phyloP scores from a whole-genome alignment of 2,797 vertebrate species.

The Trachops cirrhosus region DNA sequence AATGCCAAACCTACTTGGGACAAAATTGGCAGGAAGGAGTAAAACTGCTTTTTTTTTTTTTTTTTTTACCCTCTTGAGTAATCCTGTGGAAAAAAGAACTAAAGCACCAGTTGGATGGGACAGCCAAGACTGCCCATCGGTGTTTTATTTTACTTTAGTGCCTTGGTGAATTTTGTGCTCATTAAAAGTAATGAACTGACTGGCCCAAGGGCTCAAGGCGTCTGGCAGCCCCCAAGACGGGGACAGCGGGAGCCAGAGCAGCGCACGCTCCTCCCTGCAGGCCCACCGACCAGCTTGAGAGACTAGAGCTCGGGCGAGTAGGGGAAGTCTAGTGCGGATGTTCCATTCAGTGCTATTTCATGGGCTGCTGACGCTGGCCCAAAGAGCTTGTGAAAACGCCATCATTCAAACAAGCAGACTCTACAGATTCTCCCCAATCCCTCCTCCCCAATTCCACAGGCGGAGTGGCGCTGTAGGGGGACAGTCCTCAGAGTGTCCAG shows the following conservation, averaged over 20 bases:
- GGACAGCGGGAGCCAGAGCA: not conserved
- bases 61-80: conserved; percentile 55
- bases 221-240: not conserved
- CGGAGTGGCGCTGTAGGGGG: not conserved
- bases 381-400: conserved; percentile 41
- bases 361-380: conserved; percentile 39
- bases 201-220: not conserved
- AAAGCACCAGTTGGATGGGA: conserved; percentile 60
- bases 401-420: conserved; percentile 18
- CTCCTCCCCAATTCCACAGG: conserved; percentile 20
- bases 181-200: conserved; percentile 67
- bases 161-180: conserved; percentile 62
- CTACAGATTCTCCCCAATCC: conserved; percentile 32
- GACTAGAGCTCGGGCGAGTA: not conserved
- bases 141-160: conserved; percentile 63
- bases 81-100: conserved; percentile 63
- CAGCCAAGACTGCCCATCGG: conserved; percentile 38
- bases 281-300: not conserved
- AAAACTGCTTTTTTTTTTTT: conserved; percentile 31
- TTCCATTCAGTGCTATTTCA: conserved; percentile 26
- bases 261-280: not conserved
- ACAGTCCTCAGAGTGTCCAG: not conserved
- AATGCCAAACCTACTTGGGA: conserved; percentile 53
- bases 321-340: not conserved
- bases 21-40: conserved; percentile 53